Evolutionary conservation across 1,140 invertebrate species (phyloP).

Genomic region (Lucilia sericata): DNA sequence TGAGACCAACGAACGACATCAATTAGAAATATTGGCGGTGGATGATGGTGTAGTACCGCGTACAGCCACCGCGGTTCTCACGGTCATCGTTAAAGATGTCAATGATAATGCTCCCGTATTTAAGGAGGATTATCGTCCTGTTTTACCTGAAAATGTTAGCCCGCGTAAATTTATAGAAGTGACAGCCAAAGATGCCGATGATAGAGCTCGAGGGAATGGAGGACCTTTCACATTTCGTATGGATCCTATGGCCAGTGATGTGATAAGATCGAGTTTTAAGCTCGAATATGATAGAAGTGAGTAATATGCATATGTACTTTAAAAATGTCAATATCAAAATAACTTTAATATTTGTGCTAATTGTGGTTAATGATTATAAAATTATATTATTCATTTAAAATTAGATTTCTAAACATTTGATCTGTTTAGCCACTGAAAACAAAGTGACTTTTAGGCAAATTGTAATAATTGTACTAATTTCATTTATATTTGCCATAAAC

Average conservation of each 20-base stretch:
- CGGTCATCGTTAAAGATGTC: conserved; percentile 76
- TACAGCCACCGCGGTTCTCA: conserved; percentile 77
- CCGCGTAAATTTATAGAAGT: conserved; percentile 74
- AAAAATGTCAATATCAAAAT: too few relatives aligned
- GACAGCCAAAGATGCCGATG: conserved; percentile 76
- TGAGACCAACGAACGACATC: conserved; percentile 72
- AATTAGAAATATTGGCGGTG: conserved; percentile 74
- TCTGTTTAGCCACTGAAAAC: too few relatives aligned
- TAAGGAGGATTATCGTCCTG: conserved; percentile 73
- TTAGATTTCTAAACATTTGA: too few relatives aligned
- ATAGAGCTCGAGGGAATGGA: conserved; percentile 74
- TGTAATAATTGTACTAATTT: too few relatives aligned
- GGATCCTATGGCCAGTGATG: conserved; percentile 72
- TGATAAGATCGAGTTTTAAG: conserved; percentile 73
- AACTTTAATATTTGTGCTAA: too few relatives aligned
- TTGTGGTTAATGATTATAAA: too few relatives aligned
- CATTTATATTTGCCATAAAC: too few relatives aligned
- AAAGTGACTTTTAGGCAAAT: too few relatives aligned
- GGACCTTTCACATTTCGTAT: conserved; percentile 76
- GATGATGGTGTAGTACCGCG: conserved; percentile 75
- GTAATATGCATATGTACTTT: too few relatives aligned
- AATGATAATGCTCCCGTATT: conserved; percentile 76
- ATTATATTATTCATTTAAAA: too few relatives aligned
- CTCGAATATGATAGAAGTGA: conserved; percentile 74
- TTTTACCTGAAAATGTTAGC: conserved; percentile 73